Percentiles rank a stretch among this genome's conserved stretches.
Evolutionary conservation across 2,113 vertebrate genomes (phyloP).

Genomic region (Ciconia boyciana): DNA sequence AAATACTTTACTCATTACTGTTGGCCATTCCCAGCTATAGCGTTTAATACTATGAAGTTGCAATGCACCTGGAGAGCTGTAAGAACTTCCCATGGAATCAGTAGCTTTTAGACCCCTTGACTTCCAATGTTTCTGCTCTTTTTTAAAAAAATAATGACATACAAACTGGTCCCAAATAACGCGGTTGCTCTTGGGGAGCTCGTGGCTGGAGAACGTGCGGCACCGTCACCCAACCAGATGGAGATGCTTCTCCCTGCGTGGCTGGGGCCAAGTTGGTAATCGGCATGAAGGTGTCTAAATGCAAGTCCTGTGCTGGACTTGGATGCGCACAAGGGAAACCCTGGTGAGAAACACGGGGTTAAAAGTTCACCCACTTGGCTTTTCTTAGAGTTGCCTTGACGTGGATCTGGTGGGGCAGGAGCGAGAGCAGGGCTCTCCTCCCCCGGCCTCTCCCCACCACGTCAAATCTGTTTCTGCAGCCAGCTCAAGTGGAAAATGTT

Average conservation of each 20-base stretch:
- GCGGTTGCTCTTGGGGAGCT: neutral
- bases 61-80: neutral
- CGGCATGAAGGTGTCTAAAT: neutral
- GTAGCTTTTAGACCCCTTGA: neutral
- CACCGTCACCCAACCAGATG: neutral
- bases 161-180: neutral
- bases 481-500: neutral
- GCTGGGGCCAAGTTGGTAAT: neutral
- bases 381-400: neutral
- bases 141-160: neutral
- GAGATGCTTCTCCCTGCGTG: neutral
- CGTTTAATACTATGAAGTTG: neutral
- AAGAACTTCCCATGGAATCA: neutral
- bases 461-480: neutral
- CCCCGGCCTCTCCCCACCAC: neutral
- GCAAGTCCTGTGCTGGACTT: neutral
- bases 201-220: neutral
- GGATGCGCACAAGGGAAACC: neutral
- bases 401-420: neutral
- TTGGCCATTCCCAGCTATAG: neutral
- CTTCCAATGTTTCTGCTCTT: neutral
- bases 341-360: neutral
- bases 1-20: neutral
- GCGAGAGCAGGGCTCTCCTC: neutral
- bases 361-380: neutral